Base-by-base conservation (phyloP, 2,797 vertebrate species). In the Lindbergichthys nudifrons region DNA sequence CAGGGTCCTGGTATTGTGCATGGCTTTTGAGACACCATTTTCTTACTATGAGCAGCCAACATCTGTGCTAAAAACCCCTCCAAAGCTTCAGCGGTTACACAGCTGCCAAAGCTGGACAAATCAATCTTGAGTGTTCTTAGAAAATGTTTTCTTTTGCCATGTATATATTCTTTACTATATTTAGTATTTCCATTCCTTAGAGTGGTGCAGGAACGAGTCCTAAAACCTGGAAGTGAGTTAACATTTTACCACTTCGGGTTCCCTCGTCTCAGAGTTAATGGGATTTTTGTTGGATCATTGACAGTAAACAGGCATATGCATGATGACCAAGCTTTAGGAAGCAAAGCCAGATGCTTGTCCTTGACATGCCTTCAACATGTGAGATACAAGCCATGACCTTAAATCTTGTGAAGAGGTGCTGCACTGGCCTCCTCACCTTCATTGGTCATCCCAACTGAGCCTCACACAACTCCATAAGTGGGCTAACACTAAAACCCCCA, bases 341-440 rank as follows among this genome's bases (percentile, higher is more conserved):
- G 43, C 0, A 8, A 65, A 56, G 5, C 36, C 32, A 46, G 32
- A 70, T 39, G 42, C 57, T 19, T 12, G 5, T 53, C 32, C 32
- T 54, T 16, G 15, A 56, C 23, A 0, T n/a, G 16, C 19, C 50
- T 36, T 23, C 3, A 54, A 14, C 18, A 48, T 46, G 32, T 32
- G 32, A 32, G 45, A 36, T 60, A 58, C 47, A 50, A 16, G 16
- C 54, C 41, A 15, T 62, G 45, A 79, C 54, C 57, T 71, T 36
- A 15, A 19, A 51, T 48, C 45, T 39, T 61, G 26, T 23, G 62
- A 64, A 46, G 30, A 46, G 32, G n/a, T 36, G 43, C 64, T 57
- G 26, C 11, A 16, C 39, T 36, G 54, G 6, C 14, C 54, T 21
- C 30, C 54, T 32, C 30, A 32, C 39, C 16, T 19, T 45, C 45